Base-by-base conservation (phyloP, 92 coral and sea anemone species). In the Palythoa caribaeorum region DNA sequence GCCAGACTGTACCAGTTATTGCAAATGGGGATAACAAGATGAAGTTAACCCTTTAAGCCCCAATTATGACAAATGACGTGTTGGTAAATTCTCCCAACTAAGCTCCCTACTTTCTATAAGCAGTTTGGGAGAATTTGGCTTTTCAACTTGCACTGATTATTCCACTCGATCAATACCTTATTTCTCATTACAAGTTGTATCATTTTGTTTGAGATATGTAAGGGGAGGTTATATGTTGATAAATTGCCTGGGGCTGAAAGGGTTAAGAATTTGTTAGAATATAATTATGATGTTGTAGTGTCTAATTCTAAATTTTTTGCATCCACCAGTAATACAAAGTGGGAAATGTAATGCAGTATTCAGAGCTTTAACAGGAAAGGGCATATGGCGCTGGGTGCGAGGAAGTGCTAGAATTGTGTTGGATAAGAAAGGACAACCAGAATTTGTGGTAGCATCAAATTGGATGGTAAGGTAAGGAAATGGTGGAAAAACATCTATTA, bases 361-460 rank as follows among this genome's bases (percentile, higher is more conserved):
- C 88, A 90, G 98, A 44, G 85, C 89, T 55, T 65, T 77, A 77
- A 93, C 87, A 47, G 98, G 96, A 5, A 90, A 83, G 17, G 94
- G 93, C 2, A 57, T 70, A 8, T 92, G 90, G 89, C 94, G 90
- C 92, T 95, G 98, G 98, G 91, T 95, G 14, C 80, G 94, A 87
- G 98, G 98, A 35, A 87, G 84, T 70, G 96, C 92, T 13, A 88
- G 94, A 65, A 78, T 89, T 66, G 78, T 92, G 79, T 68, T 48
- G 44, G 94, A 89, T 70, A 92, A 92, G 65, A 79, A 89, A 21
- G 83, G 83, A 53, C 17, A 72, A 75, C 94, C 94, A 10, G 94
- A 88, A 57, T 59, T 60, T 53, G 65, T 92, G 5, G 62, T 83
- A 38, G 92, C 94, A 19, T 88, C 87, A 48, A 92, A 92, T 78